Evolutionary conservation across 1,140 invertebrate genomes (phyloP).

Genomic region (Drosophila arawakana): DNA sequence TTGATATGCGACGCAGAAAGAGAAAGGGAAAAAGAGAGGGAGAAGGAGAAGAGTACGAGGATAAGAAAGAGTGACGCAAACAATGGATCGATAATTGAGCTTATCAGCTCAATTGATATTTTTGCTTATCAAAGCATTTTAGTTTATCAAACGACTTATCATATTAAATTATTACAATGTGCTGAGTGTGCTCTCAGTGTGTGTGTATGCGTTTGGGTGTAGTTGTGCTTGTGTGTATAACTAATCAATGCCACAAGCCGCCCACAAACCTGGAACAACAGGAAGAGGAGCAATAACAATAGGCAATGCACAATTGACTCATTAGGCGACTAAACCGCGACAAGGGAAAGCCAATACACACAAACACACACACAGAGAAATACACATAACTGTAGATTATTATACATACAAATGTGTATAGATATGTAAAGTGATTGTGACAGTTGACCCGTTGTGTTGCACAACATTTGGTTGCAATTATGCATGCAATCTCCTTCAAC

Average conservation of each 20-base stretch:
- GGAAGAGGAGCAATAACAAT: constrained; percentile 35
- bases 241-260: constrained; percentile 69
- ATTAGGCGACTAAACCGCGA: constrained; percentile 80
- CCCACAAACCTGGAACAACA: constrained; percentile 30
- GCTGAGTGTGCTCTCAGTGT: constrained; percentile 29
- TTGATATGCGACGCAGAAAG: constrained; percentile 3
- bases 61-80: not conserved
- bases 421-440: constrained; percentile 67
- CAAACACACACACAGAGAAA: constrained; percentile 23
- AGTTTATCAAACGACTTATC: constrained; percentile 60
- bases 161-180: constrained; percentile 77
- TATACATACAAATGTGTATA: constrained; percentile 36
- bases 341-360: constrained; percentile 53
- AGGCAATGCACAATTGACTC: constrained; percentile 72
- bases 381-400: constrained; percentile 10
- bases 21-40: not conserved
- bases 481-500: constrained; percentile 48
- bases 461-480: constrained; percentile 60
- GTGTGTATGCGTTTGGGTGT: constrained; percentile 11
- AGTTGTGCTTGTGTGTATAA: constrained; percentile 26
- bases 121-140: constrained; percentile 75
- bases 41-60: not conserved
- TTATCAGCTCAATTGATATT: constrained; percentile 70
- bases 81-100: constrained; percentile 73
- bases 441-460: constrained; percentile 40